Evolutionary conservation across 2,888 invertebrate genomes (phyloP).

Genomic region (Luperina testacea): DNA sequence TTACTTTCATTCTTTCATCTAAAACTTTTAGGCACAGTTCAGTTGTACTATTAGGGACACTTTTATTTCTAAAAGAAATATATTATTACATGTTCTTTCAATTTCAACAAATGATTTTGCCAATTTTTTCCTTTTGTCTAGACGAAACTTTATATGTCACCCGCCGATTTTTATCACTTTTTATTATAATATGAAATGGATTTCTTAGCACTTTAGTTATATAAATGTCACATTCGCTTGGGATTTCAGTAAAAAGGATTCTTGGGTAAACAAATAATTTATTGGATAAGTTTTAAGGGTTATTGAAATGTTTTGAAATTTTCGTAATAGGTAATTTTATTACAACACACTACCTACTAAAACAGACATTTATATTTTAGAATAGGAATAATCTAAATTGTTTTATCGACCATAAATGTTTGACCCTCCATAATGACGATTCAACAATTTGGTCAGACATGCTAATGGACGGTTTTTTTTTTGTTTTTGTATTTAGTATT

Average conservation of each 20-base stretch:
- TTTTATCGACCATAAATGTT: too few species aligned
- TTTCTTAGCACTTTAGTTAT: constrained; percentile 29
- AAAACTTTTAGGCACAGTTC: constrained; percentile 11
- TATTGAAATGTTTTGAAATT: background rate
- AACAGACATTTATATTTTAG: background rate
- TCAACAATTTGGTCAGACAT: too few species aligned
- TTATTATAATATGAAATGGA: constrained; percentile 35
- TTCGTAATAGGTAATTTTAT: background rate
- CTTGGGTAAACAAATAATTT: constrained; percentile 1
- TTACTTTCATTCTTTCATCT: background rate
- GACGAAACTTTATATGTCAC: constrained; percentile 38
- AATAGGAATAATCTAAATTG: background rate
- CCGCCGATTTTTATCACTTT: constrained; percentile 25
- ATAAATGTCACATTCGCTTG: constrained; percentile 19
- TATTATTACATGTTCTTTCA: constrained; percentile 23
- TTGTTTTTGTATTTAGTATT: too few species aligned
- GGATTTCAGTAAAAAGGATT: constrained; percentile 16
- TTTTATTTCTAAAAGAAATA: constrained; percentile 8
- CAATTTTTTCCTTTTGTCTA: constrained; percentile 35
- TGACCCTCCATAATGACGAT: too few species aligned
- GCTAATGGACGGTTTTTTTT: too few species aligned
- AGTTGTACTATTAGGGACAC: background rate
- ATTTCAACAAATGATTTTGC: constrained; percentile 28
- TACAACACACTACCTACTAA: background rate
- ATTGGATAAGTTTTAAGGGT: background rate